phyloP scores from a whole-genome alignment of 2,888 invertebrate species.

The Drosophila diplacantha region DNA sequence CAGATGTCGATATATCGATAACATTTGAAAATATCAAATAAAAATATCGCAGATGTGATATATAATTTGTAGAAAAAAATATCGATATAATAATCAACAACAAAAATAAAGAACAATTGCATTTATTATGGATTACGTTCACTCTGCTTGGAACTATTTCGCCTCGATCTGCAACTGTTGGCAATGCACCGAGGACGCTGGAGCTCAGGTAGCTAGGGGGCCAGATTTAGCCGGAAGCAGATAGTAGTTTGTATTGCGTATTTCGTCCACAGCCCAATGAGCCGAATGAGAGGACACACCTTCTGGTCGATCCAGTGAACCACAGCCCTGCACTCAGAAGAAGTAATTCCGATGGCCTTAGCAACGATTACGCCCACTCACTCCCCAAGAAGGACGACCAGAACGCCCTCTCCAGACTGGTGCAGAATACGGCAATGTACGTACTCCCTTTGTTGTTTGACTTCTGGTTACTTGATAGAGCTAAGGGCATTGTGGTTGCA shows the following conservation, averaged over 20 bases:
- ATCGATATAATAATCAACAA: too few relatives aligned
- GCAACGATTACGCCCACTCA: slow-evolving; percentile 81
- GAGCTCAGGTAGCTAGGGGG: slow-evolving; percentile 66
- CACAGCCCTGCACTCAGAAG: slow-evolving; percentile 85
- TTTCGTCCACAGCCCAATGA: slow-evolving; percentile 71
- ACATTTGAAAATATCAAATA: too few relatives aligned
- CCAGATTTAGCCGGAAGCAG: not conserved
- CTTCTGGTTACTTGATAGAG: too few relatives aligned
- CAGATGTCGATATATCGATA: too few relatives aligned
- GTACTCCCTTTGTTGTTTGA: slow-evolving; percentile 54
- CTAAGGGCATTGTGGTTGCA: too few relatives aligned
- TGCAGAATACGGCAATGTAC: slow-evolving; percentile 94
- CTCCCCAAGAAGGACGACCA: slow-evolving; percentile 91
- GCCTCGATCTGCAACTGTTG: slow-evolving; percentile 75
- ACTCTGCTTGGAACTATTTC: slow-evolving; percentile 73
- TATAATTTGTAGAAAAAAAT: too few relatives aligned
- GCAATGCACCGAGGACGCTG: slow-evolving; percentile 75
- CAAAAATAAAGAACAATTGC: slow-evolving; percentile 13
- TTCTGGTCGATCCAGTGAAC: slow-evolving; percentile 86
- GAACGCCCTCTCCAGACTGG: slow-evolving; percentile 91
- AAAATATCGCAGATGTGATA: too few relatives aligned
- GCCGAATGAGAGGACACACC: slow-evolving; percentile 86
- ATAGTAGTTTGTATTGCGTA: not conserved
- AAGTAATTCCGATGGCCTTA: slow-evolving; percentile 84
- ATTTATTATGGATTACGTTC: slow-evolving; percentile 73